Base-by-base conservation (phyloP, 2,113 vertebrate genomes). In the Furnarius figulus region DNA sequence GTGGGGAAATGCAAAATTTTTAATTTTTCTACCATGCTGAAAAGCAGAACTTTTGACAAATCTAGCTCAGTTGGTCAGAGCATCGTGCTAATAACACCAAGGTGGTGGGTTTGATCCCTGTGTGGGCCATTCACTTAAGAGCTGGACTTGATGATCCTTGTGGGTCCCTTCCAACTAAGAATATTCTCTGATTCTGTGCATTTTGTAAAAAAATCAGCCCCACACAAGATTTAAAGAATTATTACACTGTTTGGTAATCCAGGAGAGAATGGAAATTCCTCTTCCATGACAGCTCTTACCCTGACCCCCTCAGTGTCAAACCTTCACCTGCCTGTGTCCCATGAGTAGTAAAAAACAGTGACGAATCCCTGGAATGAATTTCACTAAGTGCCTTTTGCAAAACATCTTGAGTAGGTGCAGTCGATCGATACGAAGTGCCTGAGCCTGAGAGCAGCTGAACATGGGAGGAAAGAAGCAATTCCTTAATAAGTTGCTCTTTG, bases 401-500 rank as follows among this genome's bases (percentile, higher is more conserved):
- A 94, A 53, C 23, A 6, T 10, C 77, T 52, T 5, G 49, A 87
- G 78, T 52, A 42, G 50, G 58, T 75, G 58, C 81, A 65, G 56
- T 30, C 66, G 55, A 61, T 91, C 66, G 10, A 82, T 78, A 72
- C 0, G 4, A 77, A 16, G 80, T 46, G 72, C 75, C 90, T 37
- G 77, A 66, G 58, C n/a, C 28, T 11, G 40, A 53, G 71, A 89
- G 62, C 58, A 67, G 39, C 27, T 14, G 87, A 89, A 33, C 21
- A 12, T 9, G 58, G 66, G 63, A 42, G 62, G 84, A 35, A 72
- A 87, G 62, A 65, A 78, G 53, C 62, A 39, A 82, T 94, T 89
- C 87, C 87, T 87, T 96, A 91, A 82, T 71, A 37, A 83, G 71
- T 62, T 79, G 71, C 49, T 84, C 81, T 86, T 75, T 68, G 70